Conservation (phyloP, 2,797 vertebrate species). For the Phrynocephalus guinanensis region DNA sequence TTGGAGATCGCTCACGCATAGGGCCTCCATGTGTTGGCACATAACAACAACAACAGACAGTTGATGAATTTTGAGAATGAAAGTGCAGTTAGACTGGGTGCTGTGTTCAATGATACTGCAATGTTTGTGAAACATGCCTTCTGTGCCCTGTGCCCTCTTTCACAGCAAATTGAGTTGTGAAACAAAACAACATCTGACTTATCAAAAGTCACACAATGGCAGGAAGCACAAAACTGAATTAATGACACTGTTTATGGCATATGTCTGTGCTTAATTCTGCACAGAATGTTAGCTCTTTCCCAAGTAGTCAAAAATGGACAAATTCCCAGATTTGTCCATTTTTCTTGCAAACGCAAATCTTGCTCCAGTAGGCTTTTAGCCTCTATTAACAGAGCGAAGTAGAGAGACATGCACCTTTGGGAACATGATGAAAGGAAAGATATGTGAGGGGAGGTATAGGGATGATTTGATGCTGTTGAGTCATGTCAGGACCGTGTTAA, state of each 20-base stretch:
- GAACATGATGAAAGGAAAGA: too few species aligned
- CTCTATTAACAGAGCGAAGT: too few species aligned
- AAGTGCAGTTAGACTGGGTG: neutral
- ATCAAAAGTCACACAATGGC: neutral
- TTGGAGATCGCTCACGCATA: too few species aligned
- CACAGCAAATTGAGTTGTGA: neutral
- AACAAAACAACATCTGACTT: neutral
- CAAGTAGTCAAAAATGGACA: neutral
- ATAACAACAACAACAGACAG: rapidly evolving
- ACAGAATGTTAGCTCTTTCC: neutral
- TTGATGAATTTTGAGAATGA: neutral
- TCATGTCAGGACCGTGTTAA: slow-evolving; percentile 17
- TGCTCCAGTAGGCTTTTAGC: too few species aligned
- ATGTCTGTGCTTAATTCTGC: neutral
- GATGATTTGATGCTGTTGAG: neutral
- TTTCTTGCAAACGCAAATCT: neutral
- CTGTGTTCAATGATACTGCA: neutral
- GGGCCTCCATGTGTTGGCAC: too few species aligned
- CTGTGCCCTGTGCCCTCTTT: neutral
- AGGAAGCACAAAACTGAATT: neutral
- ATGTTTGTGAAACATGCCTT: neutral
- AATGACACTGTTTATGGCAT: rapidly evolving
- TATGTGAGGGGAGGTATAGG: neutral
- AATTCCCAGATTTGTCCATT: neutral
- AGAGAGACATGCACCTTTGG: too few species aligned